phyloP scores from a whole-genome alignment of 2,888 invertebrate species.

The Cephus pulcher region DNA sequence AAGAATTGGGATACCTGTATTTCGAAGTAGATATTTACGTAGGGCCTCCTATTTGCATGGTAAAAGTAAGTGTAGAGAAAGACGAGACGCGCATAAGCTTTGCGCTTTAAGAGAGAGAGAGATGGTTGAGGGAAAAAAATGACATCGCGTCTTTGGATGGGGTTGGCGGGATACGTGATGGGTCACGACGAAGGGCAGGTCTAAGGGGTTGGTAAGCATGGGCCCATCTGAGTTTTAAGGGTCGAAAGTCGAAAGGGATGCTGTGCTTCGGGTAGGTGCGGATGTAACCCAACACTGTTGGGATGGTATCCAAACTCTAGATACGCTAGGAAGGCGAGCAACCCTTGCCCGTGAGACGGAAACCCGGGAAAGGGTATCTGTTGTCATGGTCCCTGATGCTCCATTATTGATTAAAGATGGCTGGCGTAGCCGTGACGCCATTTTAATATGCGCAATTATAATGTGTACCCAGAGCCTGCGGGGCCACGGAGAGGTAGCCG shows the following conservation, averaged over 20 bases:
- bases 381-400: constrained; percentile 67
- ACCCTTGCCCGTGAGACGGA: constrained; percentile 60
- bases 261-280: constrained; percentile 12
- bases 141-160: not conserved
- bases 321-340: constrained; percentile 43
- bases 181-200: not conserved
- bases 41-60: not conserved
- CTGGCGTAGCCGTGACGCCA: constrained; percentile 53
- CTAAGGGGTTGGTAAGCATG: not conserved
- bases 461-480: constrained; percentile 53
- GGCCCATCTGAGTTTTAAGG: not conserved
- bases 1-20: not conserved
- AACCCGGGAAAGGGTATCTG: constrained; percentile 60
- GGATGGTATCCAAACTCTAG: constrained; percentile 24
- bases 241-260: not conserved
- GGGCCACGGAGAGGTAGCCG: constrained; percentile 10
- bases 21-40: not conserved
- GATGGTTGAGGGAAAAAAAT: not conserved
- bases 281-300: constrained; percentile 32
- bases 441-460: constrained; percentile 67
- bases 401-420: constrained; percentile 68
- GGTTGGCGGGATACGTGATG: not conserved
- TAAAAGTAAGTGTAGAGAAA: not conserved
- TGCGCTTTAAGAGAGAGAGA: not conserved
- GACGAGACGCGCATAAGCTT: not conserved